Evolutionary conservation across 2,888 invertebrate species (phyloP), one percentile per base, ranked within the genome.

Genomic region (Euproctis similis): DNA sequence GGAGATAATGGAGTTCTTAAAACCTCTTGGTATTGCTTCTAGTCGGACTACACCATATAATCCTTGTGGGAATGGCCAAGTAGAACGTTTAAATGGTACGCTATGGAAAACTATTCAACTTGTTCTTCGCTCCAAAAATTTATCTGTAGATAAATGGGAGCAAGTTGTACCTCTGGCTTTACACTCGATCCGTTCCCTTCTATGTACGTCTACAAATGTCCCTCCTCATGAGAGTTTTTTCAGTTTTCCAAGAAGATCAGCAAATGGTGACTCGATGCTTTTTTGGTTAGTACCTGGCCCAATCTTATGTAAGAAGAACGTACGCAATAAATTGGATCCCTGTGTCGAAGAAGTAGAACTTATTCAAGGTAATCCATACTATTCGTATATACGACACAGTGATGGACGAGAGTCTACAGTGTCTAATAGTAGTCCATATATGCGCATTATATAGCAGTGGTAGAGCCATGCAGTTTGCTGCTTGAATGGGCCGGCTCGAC

Each of bases 91-190:
- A 4, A 19, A 30, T 23, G 14, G 21, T 24, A 8, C 14, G 8
- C 6, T 36, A 12, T 23, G 23, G 23, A 23, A 12, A 8, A 7
- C 23, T 8, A 23, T 23, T 12, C 23, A 23, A 8, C 8, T 23
- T 2, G n/a, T 8, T 12, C 10, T 23, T 12, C 2, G 12, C 4
- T 12, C 23, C 5, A 2, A 8, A 3, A 8, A n/a, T 2, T 7
- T 23, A 12, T 2, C 4, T 12, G 12, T 23, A 2, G 7, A 4
- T 12, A 11, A 12, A 8, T 23, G 23, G 23, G 23, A 11, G 12
- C 4, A 2, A 7, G 23, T 23, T 23, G 3, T 23, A 3, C 2
- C 4, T 2, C 4, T 12, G 7, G 11, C 23, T 8, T 8, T 23
- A 23, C 23, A 23, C 12, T 11, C 12, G 2, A 23, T 23, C 3